Evolutionary conservation across 2,888 invertebrate species (phyloP).

Genomic region (Hirtodrosophila alboralis): DNA sequence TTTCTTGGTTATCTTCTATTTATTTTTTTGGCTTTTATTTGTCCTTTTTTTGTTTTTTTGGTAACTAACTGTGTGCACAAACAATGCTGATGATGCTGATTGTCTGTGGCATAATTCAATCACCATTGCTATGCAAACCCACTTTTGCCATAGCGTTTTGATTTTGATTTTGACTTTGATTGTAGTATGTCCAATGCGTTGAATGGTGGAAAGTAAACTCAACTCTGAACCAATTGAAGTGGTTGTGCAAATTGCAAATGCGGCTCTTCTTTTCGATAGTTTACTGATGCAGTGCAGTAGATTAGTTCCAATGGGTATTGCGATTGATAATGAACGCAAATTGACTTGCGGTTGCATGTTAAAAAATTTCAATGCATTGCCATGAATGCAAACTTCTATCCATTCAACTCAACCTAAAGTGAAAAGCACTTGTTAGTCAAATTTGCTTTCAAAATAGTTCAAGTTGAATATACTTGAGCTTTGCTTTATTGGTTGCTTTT

Average conservation of each 20-base stretch:
- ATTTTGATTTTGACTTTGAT: slow-evolving; percentile 69
- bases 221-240: slow-evolving; percentile 3
- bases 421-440: not conserved
- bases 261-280: slow-evolving; percentile 4
- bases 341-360: slow-evolving; percentile 35
- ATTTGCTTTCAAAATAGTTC: slow-evolving; percentile 11
- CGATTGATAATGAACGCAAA: slow-evolving; percentile 46
- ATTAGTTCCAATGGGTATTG: slow-evolving; percentile 22
- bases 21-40: too few species aligned
- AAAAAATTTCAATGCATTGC: slow-evolving; percentile 1
- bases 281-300: slow-evolving; percentile 10
- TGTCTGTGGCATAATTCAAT: slow-evolving; percentile 76
- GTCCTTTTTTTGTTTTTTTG: slow-evolving; percentile 20
- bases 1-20: too few species aligned
- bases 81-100: slow-evolving; percentile 78
- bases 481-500: too few species aligned
- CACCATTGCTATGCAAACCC: slow-evolving; percentile 78
- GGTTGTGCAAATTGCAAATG: slow-evolving; percentile 14
- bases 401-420: not conserved
- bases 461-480: not conserved
- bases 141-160: slow-evolving; percentile 58
- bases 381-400: not conserved
- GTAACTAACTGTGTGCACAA: slow-evolving; percentile 66
- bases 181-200: slow-evolving; percentile 27
- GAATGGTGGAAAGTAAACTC: slow-evolving; percentile 30